Evolutionary conservation across 2,113 vertebrate species (phyloP), one percentile per base, ranked within the genome.

Genomic region (Chlamydotis undulata): DNA sequence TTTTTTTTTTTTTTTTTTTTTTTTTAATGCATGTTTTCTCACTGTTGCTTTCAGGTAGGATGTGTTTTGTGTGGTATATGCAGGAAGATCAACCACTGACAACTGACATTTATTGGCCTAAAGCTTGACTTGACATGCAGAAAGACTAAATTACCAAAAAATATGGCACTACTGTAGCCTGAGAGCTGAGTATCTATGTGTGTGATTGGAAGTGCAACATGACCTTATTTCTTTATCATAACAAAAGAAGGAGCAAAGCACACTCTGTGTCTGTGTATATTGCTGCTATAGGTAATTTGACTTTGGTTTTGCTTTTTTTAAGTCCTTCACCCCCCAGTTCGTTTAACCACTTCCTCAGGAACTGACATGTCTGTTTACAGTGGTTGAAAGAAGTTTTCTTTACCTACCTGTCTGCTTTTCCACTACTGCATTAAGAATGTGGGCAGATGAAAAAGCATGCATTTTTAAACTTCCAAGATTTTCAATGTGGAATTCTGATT

Each of bases 291-390:
- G 41, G 3, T 33, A 63, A 26, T 39, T 21, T 47, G 53, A 21
- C 70, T 50, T 41, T 0, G 33, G 7, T 19, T 77, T 78, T 85
- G 59, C 45, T 59, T 23, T 17, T 33, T 24, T 60, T 19, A 39
- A 25, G 55, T 9, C 1, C 2, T 28, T 2, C 19, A 3, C 14
- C 17, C 49, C 23, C 19, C 13, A 1, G 10, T 49, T 87, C 1
- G 3, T 47, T 82, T 57, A 71, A 79, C 94, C 61, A 10, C 92
- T 87, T 97, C 83, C 91, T 55, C 83, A 45, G 70, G 71, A 74
- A 8, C 50, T 69, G 43, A 47, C 8, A 4, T 16, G 25, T 23
- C 75, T 69, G 24, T 57, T 88, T 45, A 37, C 49, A 3, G 12
- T 15, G 29, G 16, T 60, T 10, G 4, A 29, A 56, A 33, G 60